These are phyloP conservation scores for Ephestia elutella DNA, from an alignment of 1,140 invertebrate genomes.

Conservation along the genomic window DNA sequence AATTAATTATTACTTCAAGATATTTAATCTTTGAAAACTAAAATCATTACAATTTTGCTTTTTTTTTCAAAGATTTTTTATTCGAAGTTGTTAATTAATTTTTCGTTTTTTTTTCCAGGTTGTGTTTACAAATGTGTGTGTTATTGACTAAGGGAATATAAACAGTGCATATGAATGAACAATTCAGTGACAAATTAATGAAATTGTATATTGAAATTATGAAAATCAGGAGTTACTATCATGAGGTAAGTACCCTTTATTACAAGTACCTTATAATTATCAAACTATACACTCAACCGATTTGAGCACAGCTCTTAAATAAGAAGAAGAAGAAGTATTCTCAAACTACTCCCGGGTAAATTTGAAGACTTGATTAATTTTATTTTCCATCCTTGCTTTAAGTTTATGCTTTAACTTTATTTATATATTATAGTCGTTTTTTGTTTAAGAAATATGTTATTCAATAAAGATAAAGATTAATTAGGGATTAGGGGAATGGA, in stretches of 20 bases:
- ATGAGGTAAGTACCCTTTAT: constrained; percentile 48
- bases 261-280: too few species aligned
- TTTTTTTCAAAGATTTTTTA: constrained; percentile 5
- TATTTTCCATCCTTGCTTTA: too few species aligned
- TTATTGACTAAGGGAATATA: constrained; percentile 8
- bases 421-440: too few species aligned
- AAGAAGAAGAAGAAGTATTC: too few species aligned
- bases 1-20: not conserved
- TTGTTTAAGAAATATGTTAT: too few species aligned
- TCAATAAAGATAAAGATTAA: too few species aligned
- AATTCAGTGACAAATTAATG: constrained; percentile 23
- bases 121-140: constrained; percentile 8
- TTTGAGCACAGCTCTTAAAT: too few species aligned
- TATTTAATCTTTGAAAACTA: not conserved
- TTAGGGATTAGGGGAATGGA: too few species aligned
- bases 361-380: too few species aligned
- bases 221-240: constrained; percentile 63
- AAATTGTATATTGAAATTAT: constrained; percentile 44
- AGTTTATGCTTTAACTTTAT: too few species aligned
- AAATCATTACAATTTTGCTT: constrained; percentile 7
- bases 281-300: too few species aligned
- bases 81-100: not conserved
- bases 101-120: constrained; percentile 15
- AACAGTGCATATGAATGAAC: constrained; percentile 25
- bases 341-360: too few species aligned